Evolutionary conservation across 2,113 vertebrate genomes (phyloP), one percentile per base, ranked within the genome.

Genomic region (Gambusia affinis): DNA sequence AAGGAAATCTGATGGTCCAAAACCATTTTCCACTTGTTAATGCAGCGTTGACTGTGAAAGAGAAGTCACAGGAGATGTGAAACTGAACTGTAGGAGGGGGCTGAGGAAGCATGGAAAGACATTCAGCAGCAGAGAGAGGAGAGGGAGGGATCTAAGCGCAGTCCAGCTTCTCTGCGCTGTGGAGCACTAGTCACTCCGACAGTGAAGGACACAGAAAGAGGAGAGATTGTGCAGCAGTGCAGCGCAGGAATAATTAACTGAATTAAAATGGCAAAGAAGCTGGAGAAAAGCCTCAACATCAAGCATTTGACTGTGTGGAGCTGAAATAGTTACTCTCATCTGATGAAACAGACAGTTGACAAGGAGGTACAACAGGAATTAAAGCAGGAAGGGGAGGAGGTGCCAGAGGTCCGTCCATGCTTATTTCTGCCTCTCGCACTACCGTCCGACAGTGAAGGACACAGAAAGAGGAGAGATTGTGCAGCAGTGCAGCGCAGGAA

Each of bases 401-500:
- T n/a, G n/a, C n/a, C n/a, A n/a, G n/a, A n/a, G n/a, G n/a, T n/a
- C n/a, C n/a, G n/a, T n/a, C n/a, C n/a, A n/a, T n/a, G n/a, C n/a
- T n/a, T n/a, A n/a, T n/a, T n/a, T n/a, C n/a, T n/a, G n/a, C n/a
- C n/a, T n/a, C n/a, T n/a, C n/a, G n/a, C n/a, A n/a, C n/a, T n/a
- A n/a, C n/a, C n/a, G 27, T 85, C 89, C 76, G 42, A 67, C 73
- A 63, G 68, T 79, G 89, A 87, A 88, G 89, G 87, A 85, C 89
- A 37, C 75, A 1, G 70, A 74, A 62, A 12, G 63, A 75, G 62
- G 62, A 69, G 47, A 31, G 60, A 47, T 44, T 75, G 60, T 63
- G 19, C 66, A 66, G 60, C 66, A 72, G 67, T 47, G 35, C 61
- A 57, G 71, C 22, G 60, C 67, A 80, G 47, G 65, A 31, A 39